These are phyloP conservation scores for Scophthalmus maximus DNA, from an alignment of 2,113 vertebrate species.

Conservation along the genomic window DNA sequence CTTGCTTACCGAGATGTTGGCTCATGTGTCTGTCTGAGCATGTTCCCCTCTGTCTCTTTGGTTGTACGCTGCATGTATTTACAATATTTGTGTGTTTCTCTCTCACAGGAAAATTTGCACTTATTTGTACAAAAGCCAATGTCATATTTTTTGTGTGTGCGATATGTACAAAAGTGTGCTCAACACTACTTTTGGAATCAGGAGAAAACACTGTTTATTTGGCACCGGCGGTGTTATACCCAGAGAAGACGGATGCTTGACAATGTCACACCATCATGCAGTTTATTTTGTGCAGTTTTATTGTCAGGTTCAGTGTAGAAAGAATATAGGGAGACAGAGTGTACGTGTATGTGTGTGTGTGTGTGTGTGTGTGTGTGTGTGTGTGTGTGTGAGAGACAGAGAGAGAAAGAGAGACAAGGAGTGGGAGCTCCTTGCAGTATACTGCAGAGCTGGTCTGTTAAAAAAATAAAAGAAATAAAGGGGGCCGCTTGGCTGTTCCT, in stretches of 20 bases:
- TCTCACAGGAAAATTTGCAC: constrained; percentile 39
- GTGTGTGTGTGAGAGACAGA: not conserved
- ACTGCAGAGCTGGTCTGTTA: constrained; percentile 65
- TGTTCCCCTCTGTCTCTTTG: constrained; percentile 38
- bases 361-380: constrained; percentile 4
- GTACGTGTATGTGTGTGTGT: not conserved
- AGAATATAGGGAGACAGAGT: not conserved
- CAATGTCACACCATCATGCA: not conserved
- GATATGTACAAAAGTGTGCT: constrained; percentile 1
- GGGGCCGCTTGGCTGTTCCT: constrained; percentile 79
- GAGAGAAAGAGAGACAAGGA: constrained; percentile 33
- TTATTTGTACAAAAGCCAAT: constrained; percentile 42
- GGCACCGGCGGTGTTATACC: no score
- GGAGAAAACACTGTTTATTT: no score
- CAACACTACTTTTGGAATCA: no score
- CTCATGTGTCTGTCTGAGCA: constrained; percentile 42
- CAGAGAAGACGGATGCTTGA: not conserved
- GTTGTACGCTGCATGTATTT: constrained; percentile 28
- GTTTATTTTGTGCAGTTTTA: not conserved
- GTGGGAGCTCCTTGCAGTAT: constrained; percentile 55
- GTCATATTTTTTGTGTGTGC: constrained; percentile 11
- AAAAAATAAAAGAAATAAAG: constrained; percentile 56
- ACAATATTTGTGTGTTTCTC: constrained; percentile 20
- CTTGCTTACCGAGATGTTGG: constrained; percentile 53
- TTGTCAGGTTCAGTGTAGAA: constrained; percentile 41